A percentile compares a stretch with the other conserved stretches of the same genome.
phyloP scores from a whole-genome alignment of 1,140 invertebrate genomes.

The Psix sp. region DNA sequence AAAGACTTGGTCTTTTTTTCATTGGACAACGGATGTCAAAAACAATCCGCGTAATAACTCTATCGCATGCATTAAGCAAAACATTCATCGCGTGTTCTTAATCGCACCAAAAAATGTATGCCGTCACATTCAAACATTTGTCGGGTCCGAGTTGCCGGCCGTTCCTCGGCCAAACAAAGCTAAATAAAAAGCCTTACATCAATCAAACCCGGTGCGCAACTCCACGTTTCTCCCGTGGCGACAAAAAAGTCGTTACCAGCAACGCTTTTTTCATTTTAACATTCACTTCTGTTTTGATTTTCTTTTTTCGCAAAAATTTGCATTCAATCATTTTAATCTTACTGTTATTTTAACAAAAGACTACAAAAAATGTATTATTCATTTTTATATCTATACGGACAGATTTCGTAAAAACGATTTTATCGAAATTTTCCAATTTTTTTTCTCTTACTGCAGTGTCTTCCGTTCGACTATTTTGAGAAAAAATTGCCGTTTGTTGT shows the following conservation, averaged over 20 bases:
- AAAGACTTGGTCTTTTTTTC: neutral
- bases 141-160: slow-evolving; percentile 31
- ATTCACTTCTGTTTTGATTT: neutral
- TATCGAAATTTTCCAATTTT: neutral
- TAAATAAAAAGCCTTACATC: slow-evolving; percentile 47
- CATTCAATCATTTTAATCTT: too few relatives aligned
- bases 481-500: slow-evolving; percentile 15
- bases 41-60: slow-evolving; percentile 36
- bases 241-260: slow-evolving; percentile 45
- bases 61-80: slow-evolving; percentile 30
- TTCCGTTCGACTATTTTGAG: neutral
- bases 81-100: slow-evolving; percentile 40
- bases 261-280: slow-evolving; percentile 46
- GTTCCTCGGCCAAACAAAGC: slow-evolving; percentile 37
- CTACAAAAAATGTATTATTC: too few relatives aligned
- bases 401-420: neutral
- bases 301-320: slow-evolving; percentile 5
- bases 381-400: too few relatives aligned
- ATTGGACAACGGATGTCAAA: neutral
- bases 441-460: neutral
- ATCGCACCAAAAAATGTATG: slow-evolving; percentile 45
- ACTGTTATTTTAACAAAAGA: too few relatives aligned
- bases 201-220: slow-evolving; percentile 42
- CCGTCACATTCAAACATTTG: slow-evolving; percentile 43
- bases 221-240: slow-evolving; percentile 6